Percentiles rank a stretch among this genome's conserved stretches.
Evolutionary conservation across 2,888 invertebrate species (phyloP).

Genomic region (Polydrusus tereticollis): DNA sequence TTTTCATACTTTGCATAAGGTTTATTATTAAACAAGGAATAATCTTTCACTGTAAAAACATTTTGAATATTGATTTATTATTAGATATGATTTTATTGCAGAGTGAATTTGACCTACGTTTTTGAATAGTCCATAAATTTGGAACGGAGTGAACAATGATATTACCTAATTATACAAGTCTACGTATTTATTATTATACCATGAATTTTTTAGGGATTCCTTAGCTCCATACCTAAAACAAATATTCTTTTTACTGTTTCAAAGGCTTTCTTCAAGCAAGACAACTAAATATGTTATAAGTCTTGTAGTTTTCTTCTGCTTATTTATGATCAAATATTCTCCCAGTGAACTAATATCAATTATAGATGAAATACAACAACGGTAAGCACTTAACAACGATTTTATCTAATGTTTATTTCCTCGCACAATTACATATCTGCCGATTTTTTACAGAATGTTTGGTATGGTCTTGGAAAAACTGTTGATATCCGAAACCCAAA

Average conservation of each 20-base stretch:
- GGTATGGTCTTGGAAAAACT: slow-evolving; percentile 95
- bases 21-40: too few species aligned
- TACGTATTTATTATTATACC: too few species aligned
- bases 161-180: background rate
- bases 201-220: slow-evolving; percentile 72
- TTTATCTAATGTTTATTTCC: too few species aligned
- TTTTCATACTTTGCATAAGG: too few species aligned
- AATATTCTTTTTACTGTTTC: slow-evolving; percentile 92
- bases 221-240: slow-evolving; percentile 86
- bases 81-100: too few species aligned
- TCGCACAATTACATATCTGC: slow-evolving; percentile 1
- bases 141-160: too few species aligned
- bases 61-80: too few species aligned
- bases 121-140: too few species aligned
- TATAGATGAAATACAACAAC: slow-evolving; percentile 87
- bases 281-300: slow-evolving; percentile 95
- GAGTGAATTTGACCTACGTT: too few species aligned
- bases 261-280: slow-evolving; percentile 91
- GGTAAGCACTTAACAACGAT: slow-evolving; percentile 70
- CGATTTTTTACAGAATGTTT: slow-evolving; percentile 83
- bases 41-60: too few species aligned
- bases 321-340: slow-evolving; percentile 87
- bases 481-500: slow-evolving; percentile 87
- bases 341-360: slow-evolving; percentile 80
- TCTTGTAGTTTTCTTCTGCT: slow-evolving; percentile 90